Conservation (phyloP, 2,113 vertebrate genomes). For the Mystacornis crossleyi region DNA sequence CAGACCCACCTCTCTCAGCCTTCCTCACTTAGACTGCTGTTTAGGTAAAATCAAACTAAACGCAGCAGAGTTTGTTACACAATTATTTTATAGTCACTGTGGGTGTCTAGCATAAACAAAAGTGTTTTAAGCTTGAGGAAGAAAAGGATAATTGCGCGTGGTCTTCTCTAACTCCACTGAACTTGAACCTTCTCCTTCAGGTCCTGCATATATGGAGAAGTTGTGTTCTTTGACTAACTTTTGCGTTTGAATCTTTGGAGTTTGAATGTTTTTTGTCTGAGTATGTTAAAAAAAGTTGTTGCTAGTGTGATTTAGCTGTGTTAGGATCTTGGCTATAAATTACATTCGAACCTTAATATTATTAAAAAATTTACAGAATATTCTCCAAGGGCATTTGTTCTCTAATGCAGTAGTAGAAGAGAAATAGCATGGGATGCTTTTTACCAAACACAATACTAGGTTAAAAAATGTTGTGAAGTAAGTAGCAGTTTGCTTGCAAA, state of each 20-base stretch:
- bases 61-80: not conserved
- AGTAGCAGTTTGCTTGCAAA: not conserved
- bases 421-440: not conserved
- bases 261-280: not conserved
- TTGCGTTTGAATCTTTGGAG: not conserved
- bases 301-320: not conserved
- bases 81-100: not conserved
- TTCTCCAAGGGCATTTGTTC: not conserved
- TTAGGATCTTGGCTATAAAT: not conserved
- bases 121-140: not conserved
- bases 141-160: not conserved
- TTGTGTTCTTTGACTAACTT: not conserved
- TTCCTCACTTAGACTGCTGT: not conserved
- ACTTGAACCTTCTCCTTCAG: not conserved
- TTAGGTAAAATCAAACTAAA: not conserved
- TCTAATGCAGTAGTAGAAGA: not conserved
- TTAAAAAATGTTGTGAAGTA: not conserved
- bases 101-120: not conserved
- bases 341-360: not conserved
- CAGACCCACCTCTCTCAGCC: not conserved
- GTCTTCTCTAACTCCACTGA: not conserved
- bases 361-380: not conserved
- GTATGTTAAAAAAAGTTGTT: not conserved
- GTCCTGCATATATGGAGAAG: not conserved
- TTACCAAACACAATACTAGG: not conserved